These are phyloP conservation scores for Crocodylus rhombifer DNA, from an alignment of 2,797 vertebrate species.

Conservation along the genomic window DNA sequence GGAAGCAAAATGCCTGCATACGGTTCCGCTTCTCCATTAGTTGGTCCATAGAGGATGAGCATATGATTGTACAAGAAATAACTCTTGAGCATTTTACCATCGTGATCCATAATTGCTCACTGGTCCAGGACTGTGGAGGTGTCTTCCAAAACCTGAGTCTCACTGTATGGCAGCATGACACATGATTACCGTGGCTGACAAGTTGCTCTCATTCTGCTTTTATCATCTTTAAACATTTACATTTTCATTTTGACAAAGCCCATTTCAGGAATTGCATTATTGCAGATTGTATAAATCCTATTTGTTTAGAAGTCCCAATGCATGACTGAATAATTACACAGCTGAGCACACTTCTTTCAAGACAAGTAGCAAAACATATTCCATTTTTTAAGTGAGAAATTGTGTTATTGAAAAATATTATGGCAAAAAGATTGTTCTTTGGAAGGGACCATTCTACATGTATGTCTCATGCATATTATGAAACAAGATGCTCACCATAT, in stretches of 20 bases:
- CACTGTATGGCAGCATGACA: not conserved
- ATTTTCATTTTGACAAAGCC: not conserved
- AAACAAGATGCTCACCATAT: fast-evolving
- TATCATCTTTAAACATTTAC: not conserved
- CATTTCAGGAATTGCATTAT: not conserved
- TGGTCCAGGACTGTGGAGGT: not conserved
- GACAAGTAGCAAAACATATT: not conserved
- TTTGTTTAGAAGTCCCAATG: not conserved
- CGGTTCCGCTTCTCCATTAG: not conserved
- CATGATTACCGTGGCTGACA: not conserved
- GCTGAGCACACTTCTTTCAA: constrained; percentile 14
- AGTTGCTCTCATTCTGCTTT: not conserved
- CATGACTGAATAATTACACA: not conserved
- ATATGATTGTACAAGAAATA: not conserved
- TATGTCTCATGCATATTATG: fast-evolving
- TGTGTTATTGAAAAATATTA: not conserved
- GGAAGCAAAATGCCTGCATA: not conserved
- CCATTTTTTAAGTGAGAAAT: not conserved
- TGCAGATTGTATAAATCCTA: not conserved
- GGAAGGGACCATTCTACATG: not conserved
- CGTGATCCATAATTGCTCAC: not conserved
- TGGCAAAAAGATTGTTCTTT: not conserved
- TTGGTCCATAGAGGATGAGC: not conserved
- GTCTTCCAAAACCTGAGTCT: not conserved
- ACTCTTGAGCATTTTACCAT: not conserved